Base-by-base conservation (phyloP, 2,888 invertebrate species). In the Masnerella sp. region DNA sequence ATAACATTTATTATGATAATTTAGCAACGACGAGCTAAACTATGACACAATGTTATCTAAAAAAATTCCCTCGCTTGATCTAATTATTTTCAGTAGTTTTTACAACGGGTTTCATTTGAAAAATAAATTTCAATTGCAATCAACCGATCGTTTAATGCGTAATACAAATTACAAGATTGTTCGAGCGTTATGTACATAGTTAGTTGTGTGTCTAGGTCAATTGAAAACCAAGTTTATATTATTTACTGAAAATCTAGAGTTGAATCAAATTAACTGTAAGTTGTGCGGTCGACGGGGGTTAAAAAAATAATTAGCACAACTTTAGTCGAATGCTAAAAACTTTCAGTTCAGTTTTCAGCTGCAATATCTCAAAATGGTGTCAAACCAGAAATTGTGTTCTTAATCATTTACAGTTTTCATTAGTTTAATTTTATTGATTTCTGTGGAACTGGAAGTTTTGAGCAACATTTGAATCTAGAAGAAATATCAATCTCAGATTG, bases 161-260 rank as follows among this genome's bases (percentile, higher is more conserved):
- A 49, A 72, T 72, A 43, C 42, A 61, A 61, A 67, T 72, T 54
- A 61, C 54, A 67, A 61, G 72, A 72, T 72, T 72, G 67, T 67
- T 72, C 72, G 72, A 72, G 72, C 72, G 9, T 61, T 72, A 72
- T 72, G 18, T 72, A 72, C 67, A 72, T 28, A 59, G 17, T 72
- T 54, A 22, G 47, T 34, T 22, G 25, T 40, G 11, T 47, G 18
- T 61, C 18, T 22, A 67, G 47, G 17, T 45, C 11, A 17, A 68
- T n/a, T 52, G 40, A 11, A 38, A 54, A 69, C 54, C 15, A 59
- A 68, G 11, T 12, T 49, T 20, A 61, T n/a, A n/a, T 15, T 28
- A 42, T 64, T 20, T 43, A 30, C 28, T 1, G 17, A 56, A 70
- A 40, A 5, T 14, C 20, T 28, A n/a, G n/a, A n/a, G n/a, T 34